These are phyloP conservation scores for Iphiclides podalirius DNA, from an alignment of 2,888 invertebrate species.

Conservation along the genomic window DNA sequence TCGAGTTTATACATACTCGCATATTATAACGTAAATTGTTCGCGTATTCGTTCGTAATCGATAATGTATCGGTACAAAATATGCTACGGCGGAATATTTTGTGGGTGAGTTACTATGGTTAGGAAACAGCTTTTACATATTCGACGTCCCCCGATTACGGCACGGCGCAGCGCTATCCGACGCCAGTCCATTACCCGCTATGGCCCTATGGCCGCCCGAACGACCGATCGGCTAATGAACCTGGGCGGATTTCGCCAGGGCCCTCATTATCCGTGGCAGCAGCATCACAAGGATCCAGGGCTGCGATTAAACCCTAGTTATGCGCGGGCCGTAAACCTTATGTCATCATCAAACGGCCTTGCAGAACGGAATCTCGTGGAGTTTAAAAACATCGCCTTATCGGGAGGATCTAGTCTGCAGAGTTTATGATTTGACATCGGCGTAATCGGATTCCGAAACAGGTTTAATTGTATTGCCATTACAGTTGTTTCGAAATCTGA, in stretches of 20 bases:
- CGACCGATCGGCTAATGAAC: constrained; percentile 52
- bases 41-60: too few species aligned
- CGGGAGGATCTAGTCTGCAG: too few species aligned
- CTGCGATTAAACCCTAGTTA: constrained; percentile 26
- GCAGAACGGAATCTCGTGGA: neutral
- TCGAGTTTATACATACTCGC: too few species aligned
- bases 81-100: too few species aligned
- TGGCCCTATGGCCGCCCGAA: constrained; percentile 38
- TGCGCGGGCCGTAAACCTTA: constrained; percentile 24
- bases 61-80: too few species aligned
- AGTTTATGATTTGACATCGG: too few species aligned
- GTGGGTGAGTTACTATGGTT: too few species aligned
- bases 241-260: constrained; percentile 51
- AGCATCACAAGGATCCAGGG: constrained; percentile 31
- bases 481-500: too few species aligned
- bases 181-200: constrained; percentile 31
- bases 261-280: constrained; percentile 42
- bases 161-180: constrained; percentile 47
- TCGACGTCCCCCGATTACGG: constrained; percentile 55
- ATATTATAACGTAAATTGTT: too few species aligned
- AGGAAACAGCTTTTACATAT: constrained; percentile 50
- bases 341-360: constrained; percentile 25
- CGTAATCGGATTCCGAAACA: too few species aligned
- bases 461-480: too few species aligned
- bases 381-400: neutral